Conservation (phyloP, 2,113 vertebrate genomes). For the Monopterus albus region DNA sequence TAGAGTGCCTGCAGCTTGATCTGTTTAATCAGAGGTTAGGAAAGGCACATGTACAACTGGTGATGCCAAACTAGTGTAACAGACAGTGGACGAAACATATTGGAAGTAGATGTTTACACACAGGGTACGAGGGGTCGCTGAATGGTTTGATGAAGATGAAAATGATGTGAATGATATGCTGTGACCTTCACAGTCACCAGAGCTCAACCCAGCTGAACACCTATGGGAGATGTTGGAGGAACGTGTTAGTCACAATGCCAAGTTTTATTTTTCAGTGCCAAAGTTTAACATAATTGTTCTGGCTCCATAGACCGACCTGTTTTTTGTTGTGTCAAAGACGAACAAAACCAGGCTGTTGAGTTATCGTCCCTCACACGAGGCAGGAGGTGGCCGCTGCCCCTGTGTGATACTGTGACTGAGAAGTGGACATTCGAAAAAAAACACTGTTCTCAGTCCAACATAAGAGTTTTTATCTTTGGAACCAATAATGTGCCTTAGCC, state of each 20-base stretch:
- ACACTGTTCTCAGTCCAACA: neutral
- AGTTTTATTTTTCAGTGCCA: too few relatives aligned
- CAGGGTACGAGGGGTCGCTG: too few relatives aligned
- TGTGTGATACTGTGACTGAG: neutral
- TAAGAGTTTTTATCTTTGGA: neutral
- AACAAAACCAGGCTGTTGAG: neutral
- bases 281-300: too few relatives aligned
- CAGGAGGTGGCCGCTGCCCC: neutral
- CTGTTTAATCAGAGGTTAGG: constrained; percentile 34
- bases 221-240: too few relatives aligned
- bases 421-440: neutral
- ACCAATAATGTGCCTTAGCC: constrained; percentile 1
- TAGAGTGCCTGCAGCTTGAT: constrained; percentile 34
- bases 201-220: too few relatives aligned
- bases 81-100: neutral
- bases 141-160: too few relatives aligned
- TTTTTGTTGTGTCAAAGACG: too few relatives aligned
- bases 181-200: too few relatives aligned
- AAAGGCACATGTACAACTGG: constrained; percentile 39
- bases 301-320: too few relatives aligned
- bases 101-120: neutral
- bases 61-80: constrained; percentile 1
- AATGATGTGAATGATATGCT: too few relatives aligned
- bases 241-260: too few relatives aligned
- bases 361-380: neutral